Evolutionary conservation across 2,888 invertebrate species (phyloP).

Genomic region (Troilus luridus): DNA sequence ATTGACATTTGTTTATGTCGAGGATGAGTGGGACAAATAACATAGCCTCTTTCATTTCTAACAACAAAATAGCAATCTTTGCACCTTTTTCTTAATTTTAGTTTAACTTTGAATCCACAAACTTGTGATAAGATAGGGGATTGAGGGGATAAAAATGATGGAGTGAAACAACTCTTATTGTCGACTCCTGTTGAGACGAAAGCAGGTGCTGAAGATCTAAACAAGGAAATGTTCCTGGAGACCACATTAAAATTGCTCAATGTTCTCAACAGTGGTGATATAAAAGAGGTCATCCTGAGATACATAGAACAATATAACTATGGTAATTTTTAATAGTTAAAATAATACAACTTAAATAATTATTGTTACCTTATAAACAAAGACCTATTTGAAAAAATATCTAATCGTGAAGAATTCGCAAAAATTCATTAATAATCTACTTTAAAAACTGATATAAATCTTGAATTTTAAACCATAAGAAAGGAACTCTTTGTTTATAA

Average conservation of each 20-base stretch:
- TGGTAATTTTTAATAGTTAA: background rate
- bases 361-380: background rate
- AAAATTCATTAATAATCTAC: background rate
- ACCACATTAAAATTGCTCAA: background rate
- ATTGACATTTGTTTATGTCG: conserved; percentile 87
- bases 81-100: conserved; percentile 79
- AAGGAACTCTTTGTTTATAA: background rate
- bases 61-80: conserved; percentile 83
- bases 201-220: conserved; percentile 1
- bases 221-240: background rate
- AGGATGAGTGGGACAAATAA: conserved; percentile 82
- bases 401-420: background rate
- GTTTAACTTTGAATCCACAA: conserved; percentile 82
- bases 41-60: conserved; percentile 78
- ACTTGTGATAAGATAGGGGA: conserved; percentile 68
- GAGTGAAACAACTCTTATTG: background rate
- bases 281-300: background rate
- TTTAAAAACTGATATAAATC: background rate
- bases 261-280: background rate
- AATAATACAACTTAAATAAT: background rate
- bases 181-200: background rate
- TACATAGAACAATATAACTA: background rate
- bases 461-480: background rate
- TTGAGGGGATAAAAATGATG: conserved; percentile 66
- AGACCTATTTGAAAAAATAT: background rate